These are phyloP conservation scores for Artibeus jamaicensis DNA, from an alignment of 2,797 vertebrate genomes.

Conservation along the genomic window DNA sequence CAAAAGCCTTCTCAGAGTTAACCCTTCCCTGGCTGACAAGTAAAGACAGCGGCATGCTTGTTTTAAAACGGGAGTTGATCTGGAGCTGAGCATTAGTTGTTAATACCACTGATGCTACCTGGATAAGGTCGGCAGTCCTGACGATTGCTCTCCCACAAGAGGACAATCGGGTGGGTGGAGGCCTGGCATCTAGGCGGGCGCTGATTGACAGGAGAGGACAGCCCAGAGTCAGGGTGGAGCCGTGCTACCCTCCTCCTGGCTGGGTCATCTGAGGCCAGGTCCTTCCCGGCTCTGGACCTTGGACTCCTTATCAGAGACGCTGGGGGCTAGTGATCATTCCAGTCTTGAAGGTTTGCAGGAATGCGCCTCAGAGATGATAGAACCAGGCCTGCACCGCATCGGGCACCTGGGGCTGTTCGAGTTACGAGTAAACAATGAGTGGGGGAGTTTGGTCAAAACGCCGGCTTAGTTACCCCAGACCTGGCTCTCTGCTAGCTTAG, in stretches of 20 bases:
- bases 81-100: conserved; percentile 39
- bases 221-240: neutral
- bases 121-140: neutral
- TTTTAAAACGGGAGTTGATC: neutral
- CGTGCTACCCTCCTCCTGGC: neutral
- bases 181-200: neutral
- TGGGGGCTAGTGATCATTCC: neutral
- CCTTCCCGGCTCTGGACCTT: conserved; percentile 32
- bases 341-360: neutral
- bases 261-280: conserved; percentile 27
- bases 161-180: neutral
- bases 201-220: neutral
- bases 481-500: neutral
- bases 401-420: neutral
- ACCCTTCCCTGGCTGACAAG: neutral
- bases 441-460: neutral
- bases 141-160: neutral
- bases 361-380: conserved; percentile 21
- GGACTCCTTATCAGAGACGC: conserved; percentile 46
- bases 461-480: neutral
- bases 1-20: neutral
- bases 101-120: neutral
- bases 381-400: neutral
- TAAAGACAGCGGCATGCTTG: no score
- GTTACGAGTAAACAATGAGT: neutral